Conservation (phyloP, 2,797 vertebrate species). For the Parotocinclus haroldoi region DNA sequence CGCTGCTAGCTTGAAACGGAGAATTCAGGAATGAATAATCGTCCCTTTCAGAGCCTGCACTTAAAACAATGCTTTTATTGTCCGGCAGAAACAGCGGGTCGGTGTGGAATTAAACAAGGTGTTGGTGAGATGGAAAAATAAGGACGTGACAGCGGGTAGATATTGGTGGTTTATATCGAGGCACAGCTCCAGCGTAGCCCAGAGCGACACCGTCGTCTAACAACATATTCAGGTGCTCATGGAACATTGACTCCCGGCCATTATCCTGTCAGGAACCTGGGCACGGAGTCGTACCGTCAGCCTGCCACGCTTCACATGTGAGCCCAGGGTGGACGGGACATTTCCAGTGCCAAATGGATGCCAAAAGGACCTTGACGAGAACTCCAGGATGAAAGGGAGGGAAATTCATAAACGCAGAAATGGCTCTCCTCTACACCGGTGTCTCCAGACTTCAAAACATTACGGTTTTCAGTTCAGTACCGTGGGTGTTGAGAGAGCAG, state of each 20-base stretch:
- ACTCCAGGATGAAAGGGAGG: slow-evolving; percentile 7
- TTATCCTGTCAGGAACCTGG: slow-evolving; percentile 23
- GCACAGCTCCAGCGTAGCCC: slow-evolving; percentile 60
- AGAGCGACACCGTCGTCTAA: slow-evolving; percentile 64
- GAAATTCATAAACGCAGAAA: slow-evolving; percentile 42
- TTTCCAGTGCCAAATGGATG: slow-evolving; percentile 14
- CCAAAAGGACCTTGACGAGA: slow-evolving; percentile 6
- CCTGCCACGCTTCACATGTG: slow-evolving; percentile 16
- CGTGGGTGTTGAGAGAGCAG: no score
- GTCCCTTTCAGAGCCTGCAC: not conserved
- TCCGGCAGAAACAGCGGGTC: not conserved
- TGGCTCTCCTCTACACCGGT: slow-evolving; percentile 53
- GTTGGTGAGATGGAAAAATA: slow-evolving; percentile 56
- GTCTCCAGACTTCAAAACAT: no score
- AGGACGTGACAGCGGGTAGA: slow-evolving; percentile 44
- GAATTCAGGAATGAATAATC: not conserved
- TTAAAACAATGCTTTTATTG: not conserved
- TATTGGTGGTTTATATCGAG: slow-evolving; percentile 51
- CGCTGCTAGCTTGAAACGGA: not conserved
- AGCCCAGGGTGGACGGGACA: not conserved
- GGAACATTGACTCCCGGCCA: slow-evolving; percentile 55
- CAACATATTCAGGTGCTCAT: slow-evolving; percentile 65
- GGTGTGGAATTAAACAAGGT: slow-evolving; percentile 55
- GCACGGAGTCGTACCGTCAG: not conserved
- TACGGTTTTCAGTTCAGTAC: no score